These are phyloP conservation scores for Machaerirhynchus nigripectus DNA, from an alignment of 2,113 vertebrate genomes.

Conservation along the genomic window DNA sequence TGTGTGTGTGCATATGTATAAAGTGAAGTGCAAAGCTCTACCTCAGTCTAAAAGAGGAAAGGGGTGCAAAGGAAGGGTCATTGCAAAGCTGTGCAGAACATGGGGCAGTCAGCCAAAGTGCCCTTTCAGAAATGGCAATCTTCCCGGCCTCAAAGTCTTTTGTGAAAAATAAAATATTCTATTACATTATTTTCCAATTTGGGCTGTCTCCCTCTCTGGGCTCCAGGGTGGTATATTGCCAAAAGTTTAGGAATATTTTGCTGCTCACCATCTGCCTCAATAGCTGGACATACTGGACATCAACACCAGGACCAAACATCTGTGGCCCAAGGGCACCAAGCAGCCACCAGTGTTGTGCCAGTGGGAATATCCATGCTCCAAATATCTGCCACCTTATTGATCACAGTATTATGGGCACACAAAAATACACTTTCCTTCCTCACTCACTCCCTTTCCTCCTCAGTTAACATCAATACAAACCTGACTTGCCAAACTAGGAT, in stretches of 20 bases:
- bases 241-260: conserved; percentile 78
- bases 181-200: conserved; percentile 89
- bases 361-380: neutral
- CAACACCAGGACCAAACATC: conserved; percentile 75
- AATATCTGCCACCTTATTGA: neutral
- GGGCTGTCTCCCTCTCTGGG: conserved; percentile 67
- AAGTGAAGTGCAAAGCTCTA: neutral
- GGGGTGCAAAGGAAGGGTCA: neutral
- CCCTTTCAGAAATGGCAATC: conserved; percentile 58
- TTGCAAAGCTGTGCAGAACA: neutral
- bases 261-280: conserved; percentile 83
- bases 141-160: conserved; percentile 69
- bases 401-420: neutral
- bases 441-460: neutral
- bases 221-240: conserved; percentile 73
- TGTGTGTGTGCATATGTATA: neutral
- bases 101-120: conserved; percentile 50
- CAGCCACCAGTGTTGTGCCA: neutral
- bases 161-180: conserved; percentile 81
- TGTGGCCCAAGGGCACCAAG: conserved; percentile 58
- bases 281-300: conserved; percentile 84
- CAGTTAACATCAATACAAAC: neutral
- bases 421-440: neutral
- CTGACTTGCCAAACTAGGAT: neutral
- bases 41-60: neutral